Evolutionary conservation across 2,113 vertebrate species (phyloP).

Genomic region (Muscicapa adusta): DNA sequence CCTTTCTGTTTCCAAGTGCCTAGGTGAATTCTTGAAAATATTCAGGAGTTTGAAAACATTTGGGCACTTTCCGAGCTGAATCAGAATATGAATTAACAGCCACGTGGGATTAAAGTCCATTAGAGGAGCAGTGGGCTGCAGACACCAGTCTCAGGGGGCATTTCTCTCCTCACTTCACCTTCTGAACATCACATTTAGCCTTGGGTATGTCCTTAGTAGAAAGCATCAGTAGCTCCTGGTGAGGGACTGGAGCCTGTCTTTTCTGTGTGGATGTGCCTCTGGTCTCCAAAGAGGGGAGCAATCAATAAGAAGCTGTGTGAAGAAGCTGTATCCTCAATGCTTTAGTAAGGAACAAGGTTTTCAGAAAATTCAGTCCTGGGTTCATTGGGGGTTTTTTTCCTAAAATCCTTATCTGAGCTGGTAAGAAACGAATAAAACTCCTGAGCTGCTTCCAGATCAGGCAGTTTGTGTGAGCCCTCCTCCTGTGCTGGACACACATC

Average conservation of each 20-base stretch:
- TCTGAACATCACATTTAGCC: background rate
- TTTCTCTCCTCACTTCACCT: background rate
- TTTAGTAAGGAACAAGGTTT: background rate
- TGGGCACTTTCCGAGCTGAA: background rate
- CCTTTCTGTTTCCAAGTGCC: background rate
- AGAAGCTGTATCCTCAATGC: background rate
- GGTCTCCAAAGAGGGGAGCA: background rate
- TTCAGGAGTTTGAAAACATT: background rate
- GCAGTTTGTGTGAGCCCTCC: background rate
- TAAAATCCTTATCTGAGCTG: background rate
- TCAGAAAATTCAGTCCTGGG: background rate
- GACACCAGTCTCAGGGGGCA: background rate
- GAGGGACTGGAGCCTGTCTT: background rate
- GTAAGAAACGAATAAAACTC: background rate
- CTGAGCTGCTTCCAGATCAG: background rate
- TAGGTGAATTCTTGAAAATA: background rate
- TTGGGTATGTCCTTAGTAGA: background rate
- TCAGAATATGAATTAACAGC: background rate
- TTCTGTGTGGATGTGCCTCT: background rate
- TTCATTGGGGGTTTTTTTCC: background rate
- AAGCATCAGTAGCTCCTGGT: background rate
- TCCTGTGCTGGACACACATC: accelerated
- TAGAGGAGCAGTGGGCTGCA: accelerated
- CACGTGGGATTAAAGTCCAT: background rate
- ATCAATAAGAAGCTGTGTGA: background rate